phyloP scores from a whole-genome alignment of 2,113 vertebrate species.

The Polyodon spathula region DNA sequence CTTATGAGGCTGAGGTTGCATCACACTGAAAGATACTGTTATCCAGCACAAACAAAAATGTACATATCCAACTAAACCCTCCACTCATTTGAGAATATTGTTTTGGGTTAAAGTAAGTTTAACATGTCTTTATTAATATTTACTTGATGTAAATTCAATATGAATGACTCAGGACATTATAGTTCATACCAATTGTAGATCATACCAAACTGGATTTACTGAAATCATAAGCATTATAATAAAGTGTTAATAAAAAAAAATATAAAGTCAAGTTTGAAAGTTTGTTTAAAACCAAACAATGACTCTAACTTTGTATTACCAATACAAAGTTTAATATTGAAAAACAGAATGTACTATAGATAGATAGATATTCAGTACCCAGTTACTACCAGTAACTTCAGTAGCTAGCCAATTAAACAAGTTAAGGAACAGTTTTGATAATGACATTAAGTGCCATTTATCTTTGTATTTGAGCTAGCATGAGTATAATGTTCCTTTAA shows the following conservation, averaged over 20 bases:
- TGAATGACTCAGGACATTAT: background rate
- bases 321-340: no score
- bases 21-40: no score
- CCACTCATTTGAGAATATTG: background rate
- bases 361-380: background rate
- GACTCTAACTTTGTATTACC: no score
- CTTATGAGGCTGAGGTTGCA: no score
- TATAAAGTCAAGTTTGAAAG: background rate
- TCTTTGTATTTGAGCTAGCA: background rate
- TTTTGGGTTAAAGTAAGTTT: background rate
- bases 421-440: background rate
- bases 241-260: background rate
- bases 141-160: background rate
- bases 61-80: no score
- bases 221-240: background rate
- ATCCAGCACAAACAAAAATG: no score
- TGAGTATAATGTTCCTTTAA: background rate
- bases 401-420: background rate
- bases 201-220: background rate
- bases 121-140: background rate
- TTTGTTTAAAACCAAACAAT: no score
- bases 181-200: no score
- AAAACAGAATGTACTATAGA: no score
- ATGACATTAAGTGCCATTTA: background rate
- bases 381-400: background rate